These are phyloP conservation scores for Drosophila dives DNA, from an alignment of 2,888 invertebrate species.

Conservation along the genomic window DNA sequence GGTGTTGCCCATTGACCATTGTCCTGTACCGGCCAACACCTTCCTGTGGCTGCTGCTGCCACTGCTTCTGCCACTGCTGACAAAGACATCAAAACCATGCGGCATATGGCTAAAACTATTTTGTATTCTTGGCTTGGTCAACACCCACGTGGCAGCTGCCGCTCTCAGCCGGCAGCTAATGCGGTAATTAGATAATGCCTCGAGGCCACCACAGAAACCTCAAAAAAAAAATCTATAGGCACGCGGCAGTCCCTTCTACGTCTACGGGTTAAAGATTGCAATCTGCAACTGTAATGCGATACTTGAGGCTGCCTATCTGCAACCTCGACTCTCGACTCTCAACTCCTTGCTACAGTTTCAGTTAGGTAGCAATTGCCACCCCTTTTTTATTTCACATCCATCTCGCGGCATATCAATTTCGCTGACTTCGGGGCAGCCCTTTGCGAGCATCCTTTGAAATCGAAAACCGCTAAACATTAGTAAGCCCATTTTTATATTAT, in stretches of 20 bases:
- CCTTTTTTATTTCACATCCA: constrained; percentile 59
- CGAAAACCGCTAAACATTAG: constrained; percentile 71
- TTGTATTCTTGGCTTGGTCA: constrained; percentile 46
- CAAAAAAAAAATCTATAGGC: constrained; percentile 34
- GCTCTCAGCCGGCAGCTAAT: constrained; percentile 54
- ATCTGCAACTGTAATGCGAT: constrained; percentile 69
- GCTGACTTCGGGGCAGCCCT: constrained; percentile 64
- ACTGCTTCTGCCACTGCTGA: constrained; percentile 18
- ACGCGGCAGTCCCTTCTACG: constrained; percentile 57
- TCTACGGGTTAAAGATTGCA: constrained; percentile 70
- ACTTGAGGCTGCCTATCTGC: constrained; percentile 30
- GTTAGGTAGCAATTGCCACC: constrained; percentile 56
- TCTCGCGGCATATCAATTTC: constrained; percentile 62
- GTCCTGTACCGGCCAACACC: constrained; percentile 47
- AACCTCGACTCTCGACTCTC: constrained; percentile 29
- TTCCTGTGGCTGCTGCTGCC: constrained; percentile 38
- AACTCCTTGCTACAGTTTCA: constrained; percentile 63
- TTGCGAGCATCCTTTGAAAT: constrained; percentile 74
- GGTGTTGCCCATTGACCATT: constrained; percentile 68
- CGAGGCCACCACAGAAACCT: constrained; percentile 17
- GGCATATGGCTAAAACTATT: constrained; percentile 57
- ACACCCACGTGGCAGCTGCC: constrained; percentile 72
- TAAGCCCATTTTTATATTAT: constrained; percentile 59
- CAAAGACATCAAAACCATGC: constrained; percentile 72
- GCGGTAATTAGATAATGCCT: constrained; percentile 76